Conservation (phyloP, 2,113 vertebrate genomes). For the zebrafish (Danio rerio) region GRCz12tu NC_133184.1:53692001-53692500, state of each 20-base stretch:
- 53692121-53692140: background rate
- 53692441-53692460: too few species aligned
- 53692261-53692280: background rate
- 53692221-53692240: background rate
- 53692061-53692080: constrained; percentile 30
- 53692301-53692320: background rate
- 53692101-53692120: constrained; percentile 37
- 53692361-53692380: too few species aligned
- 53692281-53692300: background rate
- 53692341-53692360: background rate
- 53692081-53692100: constrained; percentile 29
- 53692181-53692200: constrained; percentile 25
- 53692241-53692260: background rate
- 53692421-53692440: too few species aligned
- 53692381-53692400: too few species aligned
- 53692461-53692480: too few species aligned
- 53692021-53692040: constrained; percentile 34
- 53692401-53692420: too few species aligned
- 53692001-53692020: constrained; percentile 12
- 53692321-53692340: too few species aligned
- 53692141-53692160: constrained; percentile 27
- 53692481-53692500: too few species aligned
- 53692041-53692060: constrained; percentile 55
- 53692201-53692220: background rate
- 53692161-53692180: background rate